phyloP scores from a whole-genome alignment of 2,888 invertebrate genomes.

The Acutogordius australiensis region DNA sequence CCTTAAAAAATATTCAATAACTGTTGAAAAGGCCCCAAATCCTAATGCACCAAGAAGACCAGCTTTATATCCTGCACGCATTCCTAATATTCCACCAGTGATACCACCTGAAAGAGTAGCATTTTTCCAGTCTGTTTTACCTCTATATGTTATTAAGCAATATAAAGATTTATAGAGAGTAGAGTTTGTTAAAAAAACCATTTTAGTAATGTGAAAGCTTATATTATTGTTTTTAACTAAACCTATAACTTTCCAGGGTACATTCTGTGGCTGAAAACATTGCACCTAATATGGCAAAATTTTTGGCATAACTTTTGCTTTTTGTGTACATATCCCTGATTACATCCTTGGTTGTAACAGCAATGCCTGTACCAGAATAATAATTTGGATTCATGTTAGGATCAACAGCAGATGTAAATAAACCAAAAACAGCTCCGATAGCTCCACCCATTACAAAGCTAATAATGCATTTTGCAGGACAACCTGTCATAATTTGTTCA shows the following conservation, averaged over 20 bases:
- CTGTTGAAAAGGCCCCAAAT: slow-evolving; percentile 82
- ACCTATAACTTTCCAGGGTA: slow-evolving; percentile 37
- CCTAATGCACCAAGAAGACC: slow-evolving; percentile 74
- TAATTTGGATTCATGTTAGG: slow-evolving; percentile 36
- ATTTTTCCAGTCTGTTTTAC: slow-evolving; percentile 80
- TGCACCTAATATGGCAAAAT: slow-evolving; percentile 44
- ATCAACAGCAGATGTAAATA: slow-evolving; percentile 81
- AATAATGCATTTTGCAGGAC: slow-evolving; percentile 14
- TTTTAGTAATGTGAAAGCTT: background rate
- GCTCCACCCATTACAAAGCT: slow-evolving; percentile 42
- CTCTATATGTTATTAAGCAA: slow-evolving; percentile 29
- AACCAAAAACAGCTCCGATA: slow-evolving; percentile 66
- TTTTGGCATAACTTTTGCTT: slow-evolving; percentile 72
- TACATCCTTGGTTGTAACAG: slow-evolving; percentile 54
- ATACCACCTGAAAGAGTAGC: slow-evolving; percentile 73
- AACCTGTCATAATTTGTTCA: background rate
- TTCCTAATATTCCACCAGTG: slow-evolving; percentile 53
- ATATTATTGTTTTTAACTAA: background rate
- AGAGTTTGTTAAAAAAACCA: background rate
- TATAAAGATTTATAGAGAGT: slow-evolving; percentile 22
- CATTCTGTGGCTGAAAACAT: slow-evolving; percentile 42
- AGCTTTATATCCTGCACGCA: slow-evolving; percentile 58
- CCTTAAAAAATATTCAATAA: slow-evolving; percentile 43
- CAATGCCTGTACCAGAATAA: slow-evolving; percentile 28
- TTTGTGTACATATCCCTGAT: slow-evolving; percentile 64